A percentile compares a stretch with the other conserved stretches of the same genome.
Conservation (phyloP, 1,140 invertebrate genomes). For the Pentalonia nigronervosa region DNA sequence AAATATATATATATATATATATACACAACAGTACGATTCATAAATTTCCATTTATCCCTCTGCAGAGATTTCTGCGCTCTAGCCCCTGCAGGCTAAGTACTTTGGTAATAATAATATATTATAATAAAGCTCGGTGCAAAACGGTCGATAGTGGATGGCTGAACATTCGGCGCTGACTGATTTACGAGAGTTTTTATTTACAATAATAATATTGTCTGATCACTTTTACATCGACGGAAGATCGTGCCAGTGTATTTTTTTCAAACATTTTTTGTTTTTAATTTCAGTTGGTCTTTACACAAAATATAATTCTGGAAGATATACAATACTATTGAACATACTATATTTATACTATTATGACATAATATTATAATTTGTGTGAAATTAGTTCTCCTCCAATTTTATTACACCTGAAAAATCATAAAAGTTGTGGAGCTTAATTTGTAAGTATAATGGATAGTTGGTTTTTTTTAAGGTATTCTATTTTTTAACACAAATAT, state of each 20-base stretch:
- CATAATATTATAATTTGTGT: not conserved
- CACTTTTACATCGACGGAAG: not conserved
- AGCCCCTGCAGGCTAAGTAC: not conserved
- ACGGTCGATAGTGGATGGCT: not conserved
- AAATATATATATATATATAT: not conserved
- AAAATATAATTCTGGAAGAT: not conserved
- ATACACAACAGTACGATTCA: not conserved
- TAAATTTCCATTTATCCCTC: not conserved
- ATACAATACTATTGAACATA: not conserved
- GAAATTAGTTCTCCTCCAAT: not conserved
- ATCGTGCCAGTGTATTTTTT: not conserved
- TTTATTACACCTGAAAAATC: no score
- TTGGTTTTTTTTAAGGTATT: not conserved
- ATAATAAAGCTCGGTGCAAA: not conserved
- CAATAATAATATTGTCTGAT: not conserved
- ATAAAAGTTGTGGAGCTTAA: no score
- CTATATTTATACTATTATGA: no score
- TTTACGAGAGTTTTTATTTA: not conserved
- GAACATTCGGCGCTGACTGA: not conserved
- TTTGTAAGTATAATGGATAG: no score
- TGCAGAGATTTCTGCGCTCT: not conserved
- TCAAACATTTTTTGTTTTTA: not conserved
- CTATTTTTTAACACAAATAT: not conserved
- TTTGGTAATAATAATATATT: conserved; percentile 3
- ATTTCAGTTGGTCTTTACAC: not conserved